Evolutionary conservation across 2,113 vertebrate species (phyloP), one percentile per base, ranked within the genome.

Genomic region (Pollimyrus isidori): DNA sequence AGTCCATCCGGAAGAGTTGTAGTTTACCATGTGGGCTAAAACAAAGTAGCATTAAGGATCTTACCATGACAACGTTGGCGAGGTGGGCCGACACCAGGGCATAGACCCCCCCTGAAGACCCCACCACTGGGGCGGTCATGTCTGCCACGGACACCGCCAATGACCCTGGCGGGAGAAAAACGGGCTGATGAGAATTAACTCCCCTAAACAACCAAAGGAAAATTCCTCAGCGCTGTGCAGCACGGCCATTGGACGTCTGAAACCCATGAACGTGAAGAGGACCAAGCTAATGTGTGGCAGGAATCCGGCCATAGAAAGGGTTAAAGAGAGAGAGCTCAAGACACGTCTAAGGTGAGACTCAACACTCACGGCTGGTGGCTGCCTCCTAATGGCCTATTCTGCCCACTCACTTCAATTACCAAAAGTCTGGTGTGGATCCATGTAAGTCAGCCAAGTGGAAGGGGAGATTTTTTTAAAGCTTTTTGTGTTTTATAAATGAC

Each of bases 61-160:
- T 92, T 95, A 99, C 98, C 98, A 99, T 99, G 84, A 99, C 98
- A 26, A 99, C 97, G 90, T 99, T 99, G 92, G 98, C 98, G 91
- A 99, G 95, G 93, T 99, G 98, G 89, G 98, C 98, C 1, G 98
- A 99, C 92, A 99, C 97, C 11, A 99, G 96, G 0, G 98, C 98
- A 4, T 99, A 99, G 7, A 99, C 98, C 0, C 98, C 98, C 90
- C 97, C 98, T 3, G 98, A 99, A 45, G 98, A 99, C 15, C 98
- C 98, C 39, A 99, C 97, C 62, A 98, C 97, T 0, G 98, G 98
- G 0, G 98, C 98, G 0, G 97, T 98, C 98, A 99, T 99, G 91
- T 99, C 98, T 11, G 97, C 96, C 93, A 99, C 97, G 2, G 98
- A 99, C 89, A 98, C 97, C 0, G 97, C 97, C 94, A 99, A 93